Evolutionary conservation across 2,797 vertebrate genomes (phyloP).

Genomic region (Acanthurus tractus): DNA sequence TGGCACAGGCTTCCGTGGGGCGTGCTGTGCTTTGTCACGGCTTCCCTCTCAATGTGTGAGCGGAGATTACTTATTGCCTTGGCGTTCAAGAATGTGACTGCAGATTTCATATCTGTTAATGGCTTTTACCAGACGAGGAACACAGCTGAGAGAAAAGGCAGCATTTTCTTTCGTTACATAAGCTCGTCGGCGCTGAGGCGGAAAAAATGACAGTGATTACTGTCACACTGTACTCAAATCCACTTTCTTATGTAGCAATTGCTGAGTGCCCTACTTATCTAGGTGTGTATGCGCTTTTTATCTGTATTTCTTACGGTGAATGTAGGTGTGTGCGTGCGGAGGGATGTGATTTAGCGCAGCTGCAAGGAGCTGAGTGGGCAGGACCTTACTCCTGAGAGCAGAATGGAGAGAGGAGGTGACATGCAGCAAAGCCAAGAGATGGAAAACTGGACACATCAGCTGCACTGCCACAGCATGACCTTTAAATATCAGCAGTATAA

Average conservation of each 20-base stretch:
- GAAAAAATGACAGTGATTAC: slow-evolving; percentile 54
- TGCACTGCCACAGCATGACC: slow-evolving; percentile 15
- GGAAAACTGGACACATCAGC: slow-evolving; percentile 40
- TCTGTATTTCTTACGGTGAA: slow-evolving; percentile 27
- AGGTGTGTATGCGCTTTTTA: slow-evolving; percentile 35
- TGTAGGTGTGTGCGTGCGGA: slow-evolving; percentile 20
- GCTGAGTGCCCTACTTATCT: slow-evolving; percentile 43
- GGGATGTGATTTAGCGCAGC: slow-evolving; percentile 19
- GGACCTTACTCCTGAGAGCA: slow-evolving; percentile 26
- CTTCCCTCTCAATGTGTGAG: slow-evolving; percentile 33
- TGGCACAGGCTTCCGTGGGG: slow-evolving; percentile 24
- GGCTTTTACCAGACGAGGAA: slow-evolving; percentile 55
- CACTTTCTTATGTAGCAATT: slow-evolving; percentile 45
- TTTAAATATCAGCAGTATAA: neutral
- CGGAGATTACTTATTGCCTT: slow-evolving; percentile 56
- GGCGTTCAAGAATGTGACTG: slow-evolving; percentile 49
- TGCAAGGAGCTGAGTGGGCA: slow-evolving; percentile 47
- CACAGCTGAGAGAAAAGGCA: slow-evolving; percentile 34
- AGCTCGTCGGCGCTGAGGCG: slow-evolving; percentile 43
- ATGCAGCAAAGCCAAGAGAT: slow-evolving; percentile 5
- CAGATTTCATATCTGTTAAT: slow-evolving; percentile 67
- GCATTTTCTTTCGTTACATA: slow-evolving; percentile 61
- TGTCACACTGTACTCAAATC: slow-evolving; percentile 55
- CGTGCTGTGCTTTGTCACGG: slow-evolving; percentile 43
- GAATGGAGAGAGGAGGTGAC: slow-evolving; percentile 27